Evolutionary conservation across 2,113 vertebrate genomes (phyloP).

Genomic region (Caretta caretta): DNA sequence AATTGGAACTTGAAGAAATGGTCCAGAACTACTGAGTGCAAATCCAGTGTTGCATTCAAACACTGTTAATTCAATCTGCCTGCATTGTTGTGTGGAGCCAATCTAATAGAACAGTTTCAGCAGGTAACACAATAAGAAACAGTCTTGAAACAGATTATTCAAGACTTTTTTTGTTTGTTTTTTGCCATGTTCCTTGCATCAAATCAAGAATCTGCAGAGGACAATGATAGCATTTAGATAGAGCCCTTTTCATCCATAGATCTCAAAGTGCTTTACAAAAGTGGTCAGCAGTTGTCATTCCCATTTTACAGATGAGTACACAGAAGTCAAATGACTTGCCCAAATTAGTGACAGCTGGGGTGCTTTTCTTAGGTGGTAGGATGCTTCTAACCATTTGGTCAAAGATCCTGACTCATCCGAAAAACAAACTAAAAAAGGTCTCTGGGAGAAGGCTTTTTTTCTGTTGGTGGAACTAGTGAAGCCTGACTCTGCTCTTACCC

Average conservation of each 20-base stretch:
- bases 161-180: background rate
- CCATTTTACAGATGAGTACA: fast-evolving
- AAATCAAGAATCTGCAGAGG: background rate
- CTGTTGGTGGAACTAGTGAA: background rate
- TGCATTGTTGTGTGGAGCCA: background rate
- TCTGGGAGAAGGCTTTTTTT: background rate
- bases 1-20: background rate
- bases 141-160: background rate
- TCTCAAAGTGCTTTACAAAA: fast-evolving
- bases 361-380: background rate
- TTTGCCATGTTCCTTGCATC: fast-evolving
- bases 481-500: background rate
- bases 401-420: background rate
- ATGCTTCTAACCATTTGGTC: background rate
- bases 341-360: background rate
- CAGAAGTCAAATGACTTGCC: fast-evolving
- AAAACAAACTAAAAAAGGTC: background rate
- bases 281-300: fast-evolving
- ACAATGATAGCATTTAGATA: fast-evolving
- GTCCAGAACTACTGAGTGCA: background rate
- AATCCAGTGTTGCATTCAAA: fast-evolving
- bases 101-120: background rate
- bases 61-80: fast-evolving
- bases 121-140: fast-evolving
- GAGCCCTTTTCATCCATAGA: fast-evolving